Evolutionary conservation across 2,797 vertebrate genomes (phyloP).

Genomic region (Furcifer pardalis): DNA sequence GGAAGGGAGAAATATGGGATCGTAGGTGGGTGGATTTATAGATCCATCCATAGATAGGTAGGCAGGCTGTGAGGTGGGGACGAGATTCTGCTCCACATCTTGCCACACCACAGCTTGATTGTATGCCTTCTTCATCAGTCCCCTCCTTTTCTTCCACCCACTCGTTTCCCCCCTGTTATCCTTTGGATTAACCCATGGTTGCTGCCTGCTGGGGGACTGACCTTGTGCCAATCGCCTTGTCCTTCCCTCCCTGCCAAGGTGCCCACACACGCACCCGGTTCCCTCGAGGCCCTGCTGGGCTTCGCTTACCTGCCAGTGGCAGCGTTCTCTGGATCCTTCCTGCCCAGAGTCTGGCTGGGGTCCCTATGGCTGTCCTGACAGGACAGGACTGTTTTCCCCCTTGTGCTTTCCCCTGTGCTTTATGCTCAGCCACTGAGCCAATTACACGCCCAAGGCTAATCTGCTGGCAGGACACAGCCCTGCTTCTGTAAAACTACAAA

Average conservation of each 20-base stretch:
- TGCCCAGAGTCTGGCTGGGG: neutral
- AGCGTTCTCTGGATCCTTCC: neutral
- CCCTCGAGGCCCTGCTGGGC: neutral
- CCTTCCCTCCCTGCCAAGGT: neutral
- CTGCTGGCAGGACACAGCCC: constrained; percentile 25
- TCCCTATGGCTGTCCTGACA: neutral
- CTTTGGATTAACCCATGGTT: neutral
- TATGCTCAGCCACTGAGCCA: constrained; percentile 39
- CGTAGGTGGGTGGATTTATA: neutral
- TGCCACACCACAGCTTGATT: neutral
- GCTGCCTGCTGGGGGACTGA: neutral
- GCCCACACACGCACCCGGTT: neutral
- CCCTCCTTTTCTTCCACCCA: neutral
- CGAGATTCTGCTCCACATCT: neutral
- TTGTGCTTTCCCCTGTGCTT: constrained; percentile 3
- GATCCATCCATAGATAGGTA: neutral
- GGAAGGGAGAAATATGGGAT: neutral
- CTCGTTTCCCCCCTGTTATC: neutral
- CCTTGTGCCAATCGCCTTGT: neutral
- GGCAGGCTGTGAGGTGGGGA: no score
- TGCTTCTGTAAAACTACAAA: constrained; percentile 14
- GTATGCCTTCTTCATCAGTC: neutral
- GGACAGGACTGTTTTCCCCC: constrained; percentile 1
- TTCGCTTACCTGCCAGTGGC: neutral
- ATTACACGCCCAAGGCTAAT: constrained; percentile 32